Percentiles rank a stretch among this genome's conserved stretches.
Conservation (phyloP, 2,888 invertebrate species). For the Antheraea yamamai region DNA sequence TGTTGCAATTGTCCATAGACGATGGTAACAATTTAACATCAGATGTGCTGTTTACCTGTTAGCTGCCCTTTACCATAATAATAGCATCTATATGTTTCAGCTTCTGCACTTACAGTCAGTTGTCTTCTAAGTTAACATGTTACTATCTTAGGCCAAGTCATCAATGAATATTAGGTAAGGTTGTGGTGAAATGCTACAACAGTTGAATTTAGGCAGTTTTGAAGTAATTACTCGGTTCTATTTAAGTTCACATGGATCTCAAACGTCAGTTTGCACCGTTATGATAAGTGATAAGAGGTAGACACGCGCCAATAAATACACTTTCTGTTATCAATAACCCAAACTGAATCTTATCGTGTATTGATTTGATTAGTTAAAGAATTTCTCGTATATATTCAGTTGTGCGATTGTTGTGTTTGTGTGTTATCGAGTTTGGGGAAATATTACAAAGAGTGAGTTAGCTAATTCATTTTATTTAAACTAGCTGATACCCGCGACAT, state of each 20-base stretch:
- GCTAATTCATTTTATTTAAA: not conserved
- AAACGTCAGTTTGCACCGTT: not conserved
- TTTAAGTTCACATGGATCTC: not conserved
- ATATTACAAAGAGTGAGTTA: not conserved
- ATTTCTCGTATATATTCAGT: not conserved
- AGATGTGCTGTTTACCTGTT: too few relatives aligned
- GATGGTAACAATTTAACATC: too few relatives aligned
- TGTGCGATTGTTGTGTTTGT: not conserved
- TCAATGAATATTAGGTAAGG: too few relatives aligned
- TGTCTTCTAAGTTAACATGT: too few relatives aligned
- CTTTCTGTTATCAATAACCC: conserved; percentile 4
- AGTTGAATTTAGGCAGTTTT: too few relatives aligned
- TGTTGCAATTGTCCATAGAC: too few relatives aligned
- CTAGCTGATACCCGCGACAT: too few relatives aligned
- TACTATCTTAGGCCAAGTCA: too few relatives aligned
- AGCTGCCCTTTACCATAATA: too few relatives aligned
- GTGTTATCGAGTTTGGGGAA: not conserved
- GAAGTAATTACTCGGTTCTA: not conserved
- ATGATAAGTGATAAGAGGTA: not conserved
- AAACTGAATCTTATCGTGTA: conserved; percentile 13
- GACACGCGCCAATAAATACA: not conserved
- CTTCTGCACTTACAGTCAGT: too few relatives aligned
- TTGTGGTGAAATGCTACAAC: too few relatives aligned
- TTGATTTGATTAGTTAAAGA: not conserved
- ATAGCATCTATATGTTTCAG: too few relatives aligned